These are phyloP conservation scores for Plectrocnemia conspersa DNA, from an alignment of 1,140 invertebrate genomes.

Conservation along the genomic window DNA sequence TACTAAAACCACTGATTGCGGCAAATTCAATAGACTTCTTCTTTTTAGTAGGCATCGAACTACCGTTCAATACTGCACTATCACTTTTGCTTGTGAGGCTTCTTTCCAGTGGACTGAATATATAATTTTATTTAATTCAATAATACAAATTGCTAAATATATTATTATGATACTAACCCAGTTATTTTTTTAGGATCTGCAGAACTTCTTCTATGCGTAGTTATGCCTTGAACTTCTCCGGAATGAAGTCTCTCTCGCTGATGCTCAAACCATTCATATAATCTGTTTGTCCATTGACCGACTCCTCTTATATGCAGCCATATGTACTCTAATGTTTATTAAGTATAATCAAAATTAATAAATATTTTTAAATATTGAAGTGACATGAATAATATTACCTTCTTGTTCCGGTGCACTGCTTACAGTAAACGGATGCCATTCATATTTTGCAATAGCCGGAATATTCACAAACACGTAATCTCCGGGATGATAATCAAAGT, in stretches of 20 bases:
- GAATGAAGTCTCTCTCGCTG: conserved; percentile 70
- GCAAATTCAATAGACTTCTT: conserved; percentile 47
- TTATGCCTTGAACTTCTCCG: conserved; percentile 48
- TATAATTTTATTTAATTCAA: neutral
- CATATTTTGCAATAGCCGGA: conserved; percentile 85
- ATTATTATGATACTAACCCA: conserved; percentile 14
- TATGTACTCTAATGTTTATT: conserved; percentile 65
- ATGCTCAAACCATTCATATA: conserved; percentile 84
- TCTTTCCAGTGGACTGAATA: conserved; percentile 17
- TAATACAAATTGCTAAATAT: neutral
- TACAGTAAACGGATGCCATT: conserved; percentile 97
- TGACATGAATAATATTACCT: conserved; percentile 54
- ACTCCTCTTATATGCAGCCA: conserved; percentile 92
- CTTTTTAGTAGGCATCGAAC: conserved; percentile 41
- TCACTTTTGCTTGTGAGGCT: conserved; percentile 17
- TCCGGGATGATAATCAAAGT: conserved; percentile 86
- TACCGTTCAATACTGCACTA: conserved; percentile 27
- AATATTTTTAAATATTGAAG: conserved; percentile 4
- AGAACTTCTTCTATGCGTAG: conserved; percentile 12
- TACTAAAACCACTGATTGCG: conserved; percentile 48
- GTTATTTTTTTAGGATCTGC: conserved; percentile 20
- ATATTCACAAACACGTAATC: conserved; percentile 95
- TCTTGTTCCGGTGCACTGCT: conserved; percentile 92
- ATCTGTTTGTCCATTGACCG: conserved; percentile 89
- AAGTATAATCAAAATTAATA: neutral